Percentiles rank a stretch among this genome's conserved stretches.
phyloP scores from a whole-genome alignment of 2,797 vertebrate genomes.

The Spea hammondii region DNA sequence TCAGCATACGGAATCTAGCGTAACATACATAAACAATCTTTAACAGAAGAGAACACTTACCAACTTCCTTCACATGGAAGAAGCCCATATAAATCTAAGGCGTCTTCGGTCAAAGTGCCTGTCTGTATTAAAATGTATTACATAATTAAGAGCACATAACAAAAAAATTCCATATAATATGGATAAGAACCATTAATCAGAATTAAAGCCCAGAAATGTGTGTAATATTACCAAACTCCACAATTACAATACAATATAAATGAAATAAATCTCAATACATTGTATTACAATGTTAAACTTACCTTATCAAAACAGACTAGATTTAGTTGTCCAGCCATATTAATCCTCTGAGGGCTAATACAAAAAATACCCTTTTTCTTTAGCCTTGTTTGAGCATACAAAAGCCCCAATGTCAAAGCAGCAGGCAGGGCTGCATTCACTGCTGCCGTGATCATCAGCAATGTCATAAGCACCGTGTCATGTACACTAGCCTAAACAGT shows the following conservation, averaged over 20 bases:
- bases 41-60: slow-evolving; percentile 55
- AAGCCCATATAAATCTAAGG: slow-evolving; percentile 64
- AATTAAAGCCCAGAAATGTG: too few relatives aligned
- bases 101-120: slow-evolving; percentile 67
- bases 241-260: too few relatives aligned
- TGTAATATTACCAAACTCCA: too few relatives aligned
- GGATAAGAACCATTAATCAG: too few relatives aligned
- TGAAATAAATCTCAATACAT: too few relatives aligned
- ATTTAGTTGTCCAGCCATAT: slow-evolving; percentile 68
- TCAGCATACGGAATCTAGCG: too few relatives aligned
- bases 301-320: slow-evolving; percentile 72
- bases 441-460: slow-evolving; percentile 57
- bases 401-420: slow-evolving; percentile 63
- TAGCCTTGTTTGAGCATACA: slow-evolving; percentile 66
- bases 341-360: slow-evolving; percentile 68
- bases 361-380: slow-evolving; percentile 66
- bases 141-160: too few relatives aligned
- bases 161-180: too few relatives aligned
- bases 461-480: slow-evolving; percentile 55
- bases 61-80: slow-evolving; percentile 55
- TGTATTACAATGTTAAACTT: slow-evolving; percentile 24
- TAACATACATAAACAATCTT: too few relatives aligned
- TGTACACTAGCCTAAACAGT: background rate
- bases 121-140: slow-evolving; percentile 57
- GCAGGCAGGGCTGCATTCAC: slow-evolving; percentile 63